Conservation (phyloP, 2,797 vertebrate genomes). For the Sebastes jordani region DNA sequence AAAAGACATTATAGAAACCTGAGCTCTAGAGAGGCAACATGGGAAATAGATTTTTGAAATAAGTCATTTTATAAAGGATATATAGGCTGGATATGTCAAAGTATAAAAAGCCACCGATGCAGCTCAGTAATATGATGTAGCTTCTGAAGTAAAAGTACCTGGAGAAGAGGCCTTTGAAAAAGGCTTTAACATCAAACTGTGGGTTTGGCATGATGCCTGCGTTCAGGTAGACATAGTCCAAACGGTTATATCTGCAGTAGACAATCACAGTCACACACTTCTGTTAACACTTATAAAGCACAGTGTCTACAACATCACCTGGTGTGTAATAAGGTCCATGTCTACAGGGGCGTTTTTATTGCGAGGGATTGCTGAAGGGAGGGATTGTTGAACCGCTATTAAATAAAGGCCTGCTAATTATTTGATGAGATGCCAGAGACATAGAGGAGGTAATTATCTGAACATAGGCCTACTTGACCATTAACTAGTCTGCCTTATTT, state of each 20-base stretch:
- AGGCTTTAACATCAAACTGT: conserved; percentile 84
- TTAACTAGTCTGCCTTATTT: no score
- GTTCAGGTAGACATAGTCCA: conserved; percentile 93
- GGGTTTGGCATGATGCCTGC: conserved; percentile 97
- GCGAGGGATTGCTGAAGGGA: no score
- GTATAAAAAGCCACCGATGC: background rate
- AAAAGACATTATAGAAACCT: background rate
- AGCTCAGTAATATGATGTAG: background rate
- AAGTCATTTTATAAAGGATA: background rate
- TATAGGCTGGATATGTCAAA: background rate
- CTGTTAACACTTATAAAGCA: background rate
- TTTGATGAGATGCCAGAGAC: no score
- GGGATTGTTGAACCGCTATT: no score
- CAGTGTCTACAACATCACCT: background rate
- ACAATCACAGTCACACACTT: background rate
- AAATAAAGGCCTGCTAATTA: no score
- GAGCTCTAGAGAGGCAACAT: background rate
- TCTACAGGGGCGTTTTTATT: no score
- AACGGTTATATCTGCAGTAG: conserved; percentile 83
- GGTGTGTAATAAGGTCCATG: background rate
- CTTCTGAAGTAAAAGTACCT: conserved; percentile 78
- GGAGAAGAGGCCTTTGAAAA: conserved; percentile 89
- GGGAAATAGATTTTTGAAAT: background rate
- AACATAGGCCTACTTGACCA: no score
- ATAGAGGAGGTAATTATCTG: no score